Evolutionary conservation across 1,140 invertebrate species (phyloP).

Genomic region (Cepaea nemoralis): DNA sequence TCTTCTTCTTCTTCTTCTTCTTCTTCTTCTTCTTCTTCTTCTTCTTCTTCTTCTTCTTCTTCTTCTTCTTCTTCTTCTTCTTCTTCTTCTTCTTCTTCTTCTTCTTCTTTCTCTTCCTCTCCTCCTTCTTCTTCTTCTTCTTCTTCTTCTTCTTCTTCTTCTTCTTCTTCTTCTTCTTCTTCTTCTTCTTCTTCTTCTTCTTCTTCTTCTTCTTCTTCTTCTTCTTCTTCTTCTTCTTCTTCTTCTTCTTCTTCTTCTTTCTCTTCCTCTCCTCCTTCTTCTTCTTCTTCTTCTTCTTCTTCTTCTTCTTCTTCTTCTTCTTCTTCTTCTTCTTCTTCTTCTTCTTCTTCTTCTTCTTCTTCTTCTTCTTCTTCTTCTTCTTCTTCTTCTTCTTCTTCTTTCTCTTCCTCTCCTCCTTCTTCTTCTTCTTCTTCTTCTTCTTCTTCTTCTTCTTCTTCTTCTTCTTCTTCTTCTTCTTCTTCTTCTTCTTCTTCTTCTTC

Average conservation of each 20-base stretch:
- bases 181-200: not conserved
- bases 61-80: not conserved
- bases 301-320: not conserved
- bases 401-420: not conserved
- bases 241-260: no score
- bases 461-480: not conserved
- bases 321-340: not conserved
- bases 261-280: not conserved
- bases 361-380: not conserved
- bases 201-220: not conserved
- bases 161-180: not conserved
- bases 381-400: not conserved
- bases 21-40: not conserved
- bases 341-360: not conserved
- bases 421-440: not conserved
- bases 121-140: not conserved
- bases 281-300: not conserved
- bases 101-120: not conserved
- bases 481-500: not conserved
- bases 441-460: not conserved
- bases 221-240: not conserved
- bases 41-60: not conserved
- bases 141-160: no score
- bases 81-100: not conserved
- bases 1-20: no score